A percentile compares a stretch with the other conserved stretches of the same genome.
Evolutionary conservation across 2,113 vertebrate species (phyloP).

Genomic region (Picathartes gymnocephalus): DNA sequence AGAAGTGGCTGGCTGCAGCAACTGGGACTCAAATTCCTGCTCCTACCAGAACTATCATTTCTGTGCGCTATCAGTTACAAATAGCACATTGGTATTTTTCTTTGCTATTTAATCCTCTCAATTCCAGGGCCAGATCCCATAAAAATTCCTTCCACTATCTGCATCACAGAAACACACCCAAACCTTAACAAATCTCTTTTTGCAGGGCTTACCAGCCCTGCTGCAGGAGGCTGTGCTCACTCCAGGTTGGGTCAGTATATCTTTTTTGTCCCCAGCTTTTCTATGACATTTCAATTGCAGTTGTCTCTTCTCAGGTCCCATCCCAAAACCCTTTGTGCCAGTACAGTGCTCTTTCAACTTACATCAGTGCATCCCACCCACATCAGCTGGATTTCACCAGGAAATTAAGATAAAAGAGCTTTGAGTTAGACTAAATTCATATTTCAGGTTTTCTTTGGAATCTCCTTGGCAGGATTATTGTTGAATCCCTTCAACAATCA

Average conservation of each 20-base stretch:
- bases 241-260: background rate
- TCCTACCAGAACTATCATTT: conserved; percentile 36
- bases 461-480: background rate
- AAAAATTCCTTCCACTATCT: conserved; percentile 69
- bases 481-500: background rate
- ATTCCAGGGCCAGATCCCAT: conserved; percentile 57
- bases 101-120: conserved; percentile 42
- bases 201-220: conserved; percentile 50
- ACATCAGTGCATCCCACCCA: fast-evolving
- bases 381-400: background rate
- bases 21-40: conserved; percentile 16
- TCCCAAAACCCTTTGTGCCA: background rate
- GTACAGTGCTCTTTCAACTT: background rate
- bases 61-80: conserved; percentile 26
- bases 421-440: background rate
- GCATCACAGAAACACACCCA: conserved; percentile 56
- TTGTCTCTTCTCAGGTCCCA: background rate
- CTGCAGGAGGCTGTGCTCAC: background rate
- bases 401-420: background rate
- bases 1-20: background rate
- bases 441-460: background rate
- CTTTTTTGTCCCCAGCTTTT: background rate
- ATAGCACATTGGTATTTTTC: conserved; percentile 14
- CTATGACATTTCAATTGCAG: background rate
- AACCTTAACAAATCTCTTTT: conserved; percentile 56